These are phyloP conservation scores for Ctenoplectra terminalis DNA, from an alignment of 1,140 invertebrate species.

Conservation along the genomic window DNA sequence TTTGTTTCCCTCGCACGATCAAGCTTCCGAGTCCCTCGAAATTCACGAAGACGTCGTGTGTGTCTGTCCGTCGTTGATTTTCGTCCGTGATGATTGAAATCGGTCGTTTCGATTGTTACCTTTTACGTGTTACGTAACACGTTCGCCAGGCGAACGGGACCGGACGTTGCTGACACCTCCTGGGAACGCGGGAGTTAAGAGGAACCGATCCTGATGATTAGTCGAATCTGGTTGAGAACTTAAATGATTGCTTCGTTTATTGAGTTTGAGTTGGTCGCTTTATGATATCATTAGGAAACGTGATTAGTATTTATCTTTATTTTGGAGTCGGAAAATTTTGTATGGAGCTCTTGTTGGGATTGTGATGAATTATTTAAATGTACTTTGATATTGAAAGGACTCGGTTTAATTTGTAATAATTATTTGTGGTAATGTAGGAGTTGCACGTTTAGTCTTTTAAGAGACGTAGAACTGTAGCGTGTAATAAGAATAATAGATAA, in stretches of 20 bases:
- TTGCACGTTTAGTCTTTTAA: no score
- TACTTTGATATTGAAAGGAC: neutral
- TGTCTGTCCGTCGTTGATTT: neutral
- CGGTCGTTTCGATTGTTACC: neutral
- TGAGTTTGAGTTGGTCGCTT: no score
- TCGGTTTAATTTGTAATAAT: no score
- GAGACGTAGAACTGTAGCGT: no score
- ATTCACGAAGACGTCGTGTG: neutral
- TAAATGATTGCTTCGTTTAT: neutral
- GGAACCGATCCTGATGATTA: neutral
- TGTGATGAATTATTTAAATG: no score
- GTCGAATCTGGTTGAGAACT: neutral
- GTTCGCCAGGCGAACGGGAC: no score
- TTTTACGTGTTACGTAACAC: conserved; percentile 15
- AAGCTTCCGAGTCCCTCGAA: neutral
- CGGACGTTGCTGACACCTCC: conserved; percentile 37
- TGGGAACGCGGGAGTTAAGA: neutral
- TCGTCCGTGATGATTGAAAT: neutral
- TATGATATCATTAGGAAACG: no score
- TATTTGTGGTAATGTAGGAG: no score
- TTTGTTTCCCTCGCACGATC: neutral
- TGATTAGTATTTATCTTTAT: no score
- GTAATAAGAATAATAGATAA: no score
- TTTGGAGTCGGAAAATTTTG: no score
- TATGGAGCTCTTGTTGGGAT: no score